These are phyloP conservation scores for Nibea albiflora DNA, from an alignment of 2,113 vertebrate species.

Conservation along the genomic window DNA sequence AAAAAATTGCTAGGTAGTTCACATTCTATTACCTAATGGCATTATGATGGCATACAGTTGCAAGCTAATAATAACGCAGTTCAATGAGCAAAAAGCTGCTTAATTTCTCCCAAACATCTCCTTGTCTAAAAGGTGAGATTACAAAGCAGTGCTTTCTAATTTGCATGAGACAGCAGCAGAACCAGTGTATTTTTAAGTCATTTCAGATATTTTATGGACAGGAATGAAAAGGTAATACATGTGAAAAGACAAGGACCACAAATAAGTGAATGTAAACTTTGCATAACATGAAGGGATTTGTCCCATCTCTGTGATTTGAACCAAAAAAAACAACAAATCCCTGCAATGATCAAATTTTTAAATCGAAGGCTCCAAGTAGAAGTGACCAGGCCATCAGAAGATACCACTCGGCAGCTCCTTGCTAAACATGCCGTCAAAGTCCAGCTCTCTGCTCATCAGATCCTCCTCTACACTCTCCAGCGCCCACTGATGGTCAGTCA, in stretches of 20 bases:
- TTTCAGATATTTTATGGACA: slow-evolving; percentile 46
- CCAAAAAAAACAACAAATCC: slow-evolving; percentile 54
- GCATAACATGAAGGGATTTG: slow-evolving; percentile 68
- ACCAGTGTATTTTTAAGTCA: slow-evolving; percentile 56
- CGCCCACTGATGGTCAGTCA: slow-evolving; percentile 98
- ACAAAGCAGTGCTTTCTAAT: slow-evolving; percentile 36
- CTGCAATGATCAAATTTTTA: slow-evolving; percentile 47
- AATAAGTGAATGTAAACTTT: slow-evolving; percentile 71
- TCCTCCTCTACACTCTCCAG: slow-evolving; percentile 97
- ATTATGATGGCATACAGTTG: slow-evolving; percentile 40
- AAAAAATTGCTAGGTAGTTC: slow-evolving; percentile 41
- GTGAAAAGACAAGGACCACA: slow-evolving; percentile 54
- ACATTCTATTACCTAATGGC: slow-evolving; percentile 51
- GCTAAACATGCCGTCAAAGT: slow-evolving; percentile 97
- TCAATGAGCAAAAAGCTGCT: slow-evolving; percentile 34
- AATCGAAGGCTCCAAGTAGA: slow-evolving; percentile 41
- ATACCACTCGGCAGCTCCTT: slow-evolving; percentile 96
- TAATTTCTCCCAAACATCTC: slow-evolving; percentile 20
- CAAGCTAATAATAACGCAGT: slow-evolving; percentile 59
- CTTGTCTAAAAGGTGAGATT: slow-evolving; percentile 27
- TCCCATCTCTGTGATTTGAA: slow-evolving; percentile 42
- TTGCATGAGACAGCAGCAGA: slow-evolving; percentile 33
- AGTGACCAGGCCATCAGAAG: slow-evolving; percentile 84
- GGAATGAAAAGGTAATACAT: slow-evolving; percentile 51
- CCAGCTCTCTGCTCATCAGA: slow-evolving; percentile 95